Base-by-base conservation (phyloP, 2,888 invertebrate species). In the Chydorus sphaericus region DNA sequence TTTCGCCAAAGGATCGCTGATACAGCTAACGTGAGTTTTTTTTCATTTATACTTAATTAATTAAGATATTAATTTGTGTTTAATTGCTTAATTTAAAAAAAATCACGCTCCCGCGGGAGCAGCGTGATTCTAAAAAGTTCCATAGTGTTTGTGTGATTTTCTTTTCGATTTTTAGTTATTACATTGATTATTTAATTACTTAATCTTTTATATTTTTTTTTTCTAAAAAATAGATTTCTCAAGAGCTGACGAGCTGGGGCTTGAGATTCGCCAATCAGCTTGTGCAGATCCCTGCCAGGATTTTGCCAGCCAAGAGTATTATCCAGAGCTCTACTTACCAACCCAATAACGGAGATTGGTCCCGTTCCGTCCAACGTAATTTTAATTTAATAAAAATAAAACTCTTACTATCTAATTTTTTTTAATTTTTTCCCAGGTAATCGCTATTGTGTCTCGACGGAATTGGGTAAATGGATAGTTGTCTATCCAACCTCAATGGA, bases 1-100 rank as follows among this genome's bases (percentile, higher is more conserved):
- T 91, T 91, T 65, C 82, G 84, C 62, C 64, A 68, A 0, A 73
- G 83, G 0, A 66, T 88, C 16, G 72, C 72, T 0, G 65, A 66
- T 0, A 76, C 75, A 0, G 66, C 67, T 0, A 71, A 69, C 2
- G 75, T 67, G 39, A 16, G 39, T 39, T 39, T 39, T 36, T n/a
- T n/a, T n/a, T n/a, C n/a, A n/a, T n/a, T n/a, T n/a, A n/a, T n/a
- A n/a, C n/a, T n/a, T n/a, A n/a, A 18, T 7, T n/a, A 44, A 44
- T 10, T 44, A n/a, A n/a, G n/a, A n/a, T n/a, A n/a, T n/a, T n/a
- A n/a, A n/a, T n/a, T n/a, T n/a, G n/a, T n/a, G n/a, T n/a, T n/a
- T n/a, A n/a, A n/a, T n/a, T n/a, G n/a, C n/a, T n/a, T n/a, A n/a
- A n/a, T n/a, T n/a, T n/a, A n/a, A n/a, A n/a, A n/a, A n/a, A n/a